Base-by-base conservation (phyloP, 2,888 invertebrate genomes). In the Liodrosophila aerea region DNA sequence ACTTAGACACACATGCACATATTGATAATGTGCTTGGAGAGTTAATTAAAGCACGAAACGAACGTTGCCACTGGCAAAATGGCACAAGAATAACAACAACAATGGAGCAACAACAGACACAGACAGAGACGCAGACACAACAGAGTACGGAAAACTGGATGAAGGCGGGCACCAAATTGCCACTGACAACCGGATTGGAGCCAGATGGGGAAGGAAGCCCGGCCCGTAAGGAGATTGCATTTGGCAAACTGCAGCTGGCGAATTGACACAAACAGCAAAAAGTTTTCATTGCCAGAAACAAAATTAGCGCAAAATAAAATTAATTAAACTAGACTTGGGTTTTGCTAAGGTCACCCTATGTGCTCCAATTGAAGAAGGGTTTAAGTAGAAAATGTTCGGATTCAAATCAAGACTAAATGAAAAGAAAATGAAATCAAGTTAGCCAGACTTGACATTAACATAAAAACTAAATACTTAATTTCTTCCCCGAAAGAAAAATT, bases 41-140 rank as follows among this genome's bases (percentile, higher is more conserved):
- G 73, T 76, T 75, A 75, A 76, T 75, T 75, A 75, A 75, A 76
- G 57, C 49, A 33, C 62, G 62, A 63, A 52, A 61, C 22, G 39
- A 15, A 46, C 16, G 43, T 36, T 34, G 58, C 41, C 57, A 40
- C 37, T 27, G 49, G 51, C 50, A 44, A 46, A 41, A 53, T 29
- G 49, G 22, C 33, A 33, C 12, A 47, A n/a, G 16, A 11, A 8
- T 15, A 52, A 12, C 29, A 34, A n/a, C 12, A 16, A 33, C 45
- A 54, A 46, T 22, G 11, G 7, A 18, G 34, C 18, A 31, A 12
- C 33, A 33, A 33, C 33, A 5, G 33, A 33, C 9, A 31, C 4
- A 9, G 30, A n/a, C 8, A 31, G n/a, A 9, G 15, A 16, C 7
- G 18, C 22, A 27, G 34, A 13, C 30, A 33, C 1, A 1, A 1